Base-by-base conservation (phyloP, 2,888 invertebrate species). In the Andrena camellia region DNA sequence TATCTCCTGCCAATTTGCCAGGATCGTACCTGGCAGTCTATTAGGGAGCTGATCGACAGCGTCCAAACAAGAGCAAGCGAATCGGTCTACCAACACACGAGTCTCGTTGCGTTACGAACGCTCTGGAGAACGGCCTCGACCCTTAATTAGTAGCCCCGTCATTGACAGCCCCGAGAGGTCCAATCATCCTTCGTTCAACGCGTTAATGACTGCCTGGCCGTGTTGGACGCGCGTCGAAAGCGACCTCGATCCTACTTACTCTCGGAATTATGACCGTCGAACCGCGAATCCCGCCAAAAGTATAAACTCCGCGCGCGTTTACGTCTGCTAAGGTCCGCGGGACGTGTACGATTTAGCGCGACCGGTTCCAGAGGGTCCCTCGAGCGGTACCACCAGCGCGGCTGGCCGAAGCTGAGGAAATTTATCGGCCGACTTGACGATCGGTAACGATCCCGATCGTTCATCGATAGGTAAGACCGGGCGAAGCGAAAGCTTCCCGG, bases 51-150 rank as follows among this genome's bases (percentile, higher is more conserved):
- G 57, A 57, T 23, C 57, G 57, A 57, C 13, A 57, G 54, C 3
- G 4, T 57, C 26, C 10, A 57, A 57, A 26, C 26, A 57, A 63
- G 20, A 35, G 4, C 3, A 35, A 7, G 6, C 7, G n/a, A 29
- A 35, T n/a, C 33, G n/a, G 13, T 0, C 10, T 8, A 13, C 4
- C 29, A 17, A 54, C 10, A n/a, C 3, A 31, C 10, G 26, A 17
- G 26, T 29, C 73, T 48, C 20, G 20, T 59, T 8, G 13, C 10
- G 23, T 4, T 57, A 2, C 13, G 20, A 67, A 74, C 29, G 52
- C 26, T 48, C 62, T 31, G 42, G 62, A 59, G 60, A 57, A 62
- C 29, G 60, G 80, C 73, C 85, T 63, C 81, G 81, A 85, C 80
- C 85, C 50, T 71, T 71, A 62, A 80, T 80, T 67, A 54, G 10